Percentiles rank a stretch among this genome's conserved stretches.
Conservation (phyloP, 2,888 invertebrate genomes). For the Pteria penguin region DNA sequence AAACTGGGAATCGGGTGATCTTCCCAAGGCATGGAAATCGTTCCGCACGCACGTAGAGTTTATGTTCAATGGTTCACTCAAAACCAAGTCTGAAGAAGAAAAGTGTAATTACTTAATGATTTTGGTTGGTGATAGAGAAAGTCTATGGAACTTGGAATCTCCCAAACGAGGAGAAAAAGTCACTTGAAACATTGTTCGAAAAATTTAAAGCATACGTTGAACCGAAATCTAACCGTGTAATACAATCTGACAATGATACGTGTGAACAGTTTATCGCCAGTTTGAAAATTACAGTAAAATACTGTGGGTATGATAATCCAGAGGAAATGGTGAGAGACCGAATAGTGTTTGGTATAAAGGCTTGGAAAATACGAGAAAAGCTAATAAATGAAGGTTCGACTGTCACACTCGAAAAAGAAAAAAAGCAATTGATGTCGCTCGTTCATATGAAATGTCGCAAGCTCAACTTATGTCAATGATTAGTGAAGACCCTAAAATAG, state of each 20-base stretch:
- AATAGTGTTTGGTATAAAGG: neutral
- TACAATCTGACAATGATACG: neutral
- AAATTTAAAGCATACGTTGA: neutral
- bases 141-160: no score
- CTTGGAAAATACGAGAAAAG: neutral
- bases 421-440: neutral
- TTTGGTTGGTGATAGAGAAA: no score
- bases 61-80: no score
- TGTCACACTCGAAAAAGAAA: neutral
- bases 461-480: neutral
- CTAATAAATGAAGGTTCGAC: neutral
- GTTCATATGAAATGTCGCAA: neutral
- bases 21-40: no score
- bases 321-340: no score
- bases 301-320: no score
- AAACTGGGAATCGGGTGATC: no score
- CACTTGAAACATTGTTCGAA: neutral
- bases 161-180: neutral
- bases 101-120: no score
- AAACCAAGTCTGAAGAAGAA: no score
- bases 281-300: no score
- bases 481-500: neutral
- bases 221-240: conserved; percentile 1
- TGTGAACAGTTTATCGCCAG: no score
- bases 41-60: no score